Percentiles rank a stretch among this genome's conserved stretches.
These are phyloP conservation scores for Drosophila rhopaloa DNA, from an alignment of 1,140 invertebrate genomes.

Conservation along the genomic window DNA sequence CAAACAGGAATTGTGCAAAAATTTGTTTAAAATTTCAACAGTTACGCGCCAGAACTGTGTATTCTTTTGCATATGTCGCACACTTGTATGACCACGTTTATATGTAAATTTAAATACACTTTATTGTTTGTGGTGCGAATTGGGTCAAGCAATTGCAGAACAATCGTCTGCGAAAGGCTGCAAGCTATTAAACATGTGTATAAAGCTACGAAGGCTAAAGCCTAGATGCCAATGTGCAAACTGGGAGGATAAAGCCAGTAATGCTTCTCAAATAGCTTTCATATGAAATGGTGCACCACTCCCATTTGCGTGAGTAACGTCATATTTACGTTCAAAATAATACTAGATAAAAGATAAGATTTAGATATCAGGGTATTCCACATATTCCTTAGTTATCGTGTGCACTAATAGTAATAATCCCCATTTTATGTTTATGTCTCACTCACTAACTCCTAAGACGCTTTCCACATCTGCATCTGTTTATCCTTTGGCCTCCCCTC, in stretches of 20 bases:
- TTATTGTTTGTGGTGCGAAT: constrained; percentile 54
- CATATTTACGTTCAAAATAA: no score
- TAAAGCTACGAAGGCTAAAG: background rate
- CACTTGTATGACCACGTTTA: background rate
- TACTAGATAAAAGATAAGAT: background rate
- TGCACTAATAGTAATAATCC: background rate
- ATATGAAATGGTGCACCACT: no score
- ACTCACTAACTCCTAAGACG: background rate
- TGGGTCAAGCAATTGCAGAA: constrained; percentile 65
- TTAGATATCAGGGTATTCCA: background rate
- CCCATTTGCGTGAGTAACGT: no score
- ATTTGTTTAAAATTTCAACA: constrained; percentile 74
- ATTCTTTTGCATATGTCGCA: constrained; percentile 34
- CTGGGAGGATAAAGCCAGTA: background rate
- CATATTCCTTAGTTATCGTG: background rate
- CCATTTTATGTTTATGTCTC: background rate
- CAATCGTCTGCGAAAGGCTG: constrained; percentile 28
- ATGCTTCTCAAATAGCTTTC: no score
- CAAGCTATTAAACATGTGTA: constrained; percentile 1
- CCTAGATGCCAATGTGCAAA: background rate
- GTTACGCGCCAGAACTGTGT: background rate
- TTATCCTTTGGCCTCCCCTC: background rate
- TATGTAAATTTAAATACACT: constrained; percentile 58
- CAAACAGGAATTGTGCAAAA: constrained; percentile 73
- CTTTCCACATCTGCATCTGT: background rate